Conservation (phyloP, 2,113 vertebrate genomes). For the Boulengeromyrus knoepffleri region DNA sequence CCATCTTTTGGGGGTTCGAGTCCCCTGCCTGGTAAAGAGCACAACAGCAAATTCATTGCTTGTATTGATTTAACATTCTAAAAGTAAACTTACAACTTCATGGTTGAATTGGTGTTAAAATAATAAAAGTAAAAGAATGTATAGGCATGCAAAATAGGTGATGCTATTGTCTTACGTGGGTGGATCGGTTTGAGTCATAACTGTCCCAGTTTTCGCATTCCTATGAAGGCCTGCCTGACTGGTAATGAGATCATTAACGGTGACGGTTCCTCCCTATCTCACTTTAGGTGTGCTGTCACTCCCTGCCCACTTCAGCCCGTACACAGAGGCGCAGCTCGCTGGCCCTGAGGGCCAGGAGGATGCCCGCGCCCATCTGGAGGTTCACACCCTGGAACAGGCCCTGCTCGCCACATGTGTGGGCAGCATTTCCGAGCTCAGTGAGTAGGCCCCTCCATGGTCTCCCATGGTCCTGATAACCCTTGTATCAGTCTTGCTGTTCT, state of each 20-base stretch:
- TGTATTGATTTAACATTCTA: neutral
- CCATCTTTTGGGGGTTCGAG: neutral
- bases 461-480: neutral
- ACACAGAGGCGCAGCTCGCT: constrained; percentile 51
- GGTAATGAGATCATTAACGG: neutral
- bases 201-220: neutral
- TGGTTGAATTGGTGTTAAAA: neutral
- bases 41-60: neutral
- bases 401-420: constrained; percentile 82
- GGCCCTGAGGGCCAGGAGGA: constrained; percentile 64
- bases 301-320: constrained; percentile 74
- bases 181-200: neutral
- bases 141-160: neutral
- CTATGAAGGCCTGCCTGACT: neutral
- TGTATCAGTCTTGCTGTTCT: constrained; percentile 12
- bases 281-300: constrained; percentile 78
- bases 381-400: constrained; percentile 80
- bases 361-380: constrained; percentile 78
- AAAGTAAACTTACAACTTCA: neutral
- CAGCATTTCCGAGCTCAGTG: constrained; percentile 90
- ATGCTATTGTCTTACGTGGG: neutral
- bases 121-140: neutral
- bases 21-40: neutral
- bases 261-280: neutral
- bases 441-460: constrained; percentile 42